Evolutionary conservation across 2,113 vertebrate genomes (phyloP), one percentile per base, ranked within the genome.

Genomic region (Tachuris rubrigastra): DNA sequence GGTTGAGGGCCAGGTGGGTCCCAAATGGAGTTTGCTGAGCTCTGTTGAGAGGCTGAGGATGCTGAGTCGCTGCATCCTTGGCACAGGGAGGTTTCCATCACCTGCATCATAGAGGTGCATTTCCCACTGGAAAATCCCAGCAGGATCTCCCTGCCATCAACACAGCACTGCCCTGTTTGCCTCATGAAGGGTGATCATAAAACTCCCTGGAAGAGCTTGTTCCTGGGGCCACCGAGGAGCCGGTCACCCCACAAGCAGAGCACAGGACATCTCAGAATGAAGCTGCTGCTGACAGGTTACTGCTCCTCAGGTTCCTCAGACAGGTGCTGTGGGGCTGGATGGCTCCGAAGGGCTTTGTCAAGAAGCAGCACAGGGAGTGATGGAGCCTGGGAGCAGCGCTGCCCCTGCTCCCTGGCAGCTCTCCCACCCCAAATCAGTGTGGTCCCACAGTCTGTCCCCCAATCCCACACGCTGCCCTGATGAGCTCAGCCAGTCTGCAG

Each of bases 141-240:
- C 37, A 18, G 65, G 53, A 14, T 46, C 30, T 63, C 68, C 44
- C 53, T 49, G 58, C 14, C 0, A 2, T 9, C 9, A 1, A 11
- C 27, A 31, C 24, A 8, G 42, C 2, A 0, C 27, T 2, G 4
- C 47, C 31, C 83, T 63, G 49, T 65, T 21, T 25, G 16, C 24
- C 20, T 27, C 9, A 4, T 25, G 8, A 28, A 59, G 69, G 71
- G 24, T 31, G 39, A n/a, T 28, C 24, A 4, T 55, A 59, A 71
- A 80, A 24, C 44, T 55, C 74, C 31, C 35, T 60, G 63, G 56
- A 59, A 41, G 50, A n/a, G 78, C 66, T 73, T 2, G 0, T 78
- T 83, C 65, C 39, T 1, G 1, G n/a, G 33, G 39, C n/a, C 6
- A 0, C 31, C 14, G 33, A 14, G 3, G 4, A 35, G 17, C 39